Evolutionary conservation across 92 coral and sea anemone genomes (phyloP).

Genomic region (Muricea muricata): DNA sequence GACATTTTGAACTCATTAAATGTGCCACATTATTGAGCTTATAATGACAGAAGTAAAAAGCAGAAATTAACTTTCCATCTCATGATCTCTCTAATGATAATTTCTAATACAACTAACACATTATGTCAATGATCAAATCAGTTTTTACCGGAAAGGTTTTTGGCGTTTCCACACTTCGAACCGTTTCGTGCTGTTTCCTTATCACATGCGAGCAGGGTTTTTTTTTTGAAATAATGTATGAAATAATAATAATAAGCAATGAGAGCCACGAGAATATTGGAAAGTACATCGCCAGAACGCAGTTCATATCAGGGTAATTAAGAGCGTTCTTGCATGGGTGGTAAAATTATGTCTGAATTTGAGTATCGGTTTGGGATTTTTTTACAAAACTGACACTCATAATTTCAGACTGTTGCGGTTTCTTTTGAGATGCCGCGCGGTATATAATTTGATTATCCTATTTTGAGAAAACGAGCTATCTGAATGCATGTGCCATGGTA

Average conservation of each 20-base stretch:
- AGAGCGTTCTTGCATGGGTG: not conserved
- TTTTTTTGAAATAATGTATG: too few species aligned
- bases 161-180: too few species aligned
- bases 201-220: too few species aligned
- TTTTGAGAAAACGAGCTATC: not conserved
- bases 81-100: slow-evolving; percentile 9
- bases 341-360: not conserved
- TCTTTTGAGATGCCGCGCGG: slow-evolving; percentile 7
- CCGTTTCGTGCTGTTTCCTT: too few species aligned
- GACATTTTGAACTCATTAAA: slow-evolving; percentile 12
- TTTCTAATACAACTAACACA: not conserved
- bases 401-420: not conserved
- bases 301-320: not conserved
- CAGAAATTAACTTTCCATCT: slow-evolving; percentile 12
- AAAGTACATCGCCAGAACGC: not conserved
- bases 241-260: too few species aligned
- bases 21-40: not conserved
- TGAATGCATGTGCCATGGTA: not conserved
- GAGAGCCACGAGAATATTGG: too few species aligned
- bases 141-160: too few species aligned
- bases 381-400: not conserved
- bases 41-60: not conserved
- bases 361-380: not conserved
- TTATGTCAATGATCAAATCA: not conserved
- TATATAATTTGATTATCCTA: not conserved